Evolutionary conservation across 1,140 invertebrate species (phyloP).

Genomic region (Papilio aristodemus): DNA sequence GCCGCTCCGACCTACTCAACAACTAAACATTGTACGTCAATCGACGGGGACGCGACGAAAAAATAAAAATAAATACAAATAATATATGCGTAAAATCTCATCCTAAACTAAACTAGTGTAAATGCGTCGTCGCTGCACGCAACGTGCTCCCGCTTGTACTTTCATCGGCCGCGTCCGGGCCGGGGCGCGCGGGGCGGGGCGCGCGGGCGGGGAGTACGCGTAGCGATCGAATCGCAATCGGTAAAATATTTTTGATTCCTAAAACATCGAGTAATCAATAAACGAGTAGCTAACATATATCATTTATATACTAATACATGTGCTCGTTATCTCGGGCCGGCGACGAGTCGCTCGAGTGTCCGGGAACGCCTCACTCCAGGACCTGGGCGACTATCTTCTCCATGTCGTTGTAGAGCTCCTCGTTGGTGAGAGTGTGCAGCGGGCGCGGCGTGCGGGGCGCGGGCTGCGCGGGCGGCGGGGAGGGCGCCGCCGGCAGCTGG

Average conservation of each 20-base stretch:
- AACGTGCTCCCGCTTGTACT: conserved; percentile 37
- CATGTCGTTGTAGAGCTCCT: conserved; percentile 86
- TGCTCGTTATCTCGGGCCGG: not conserved
- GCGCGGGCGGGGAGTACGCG: not conserved
- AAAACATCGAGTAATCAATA: conserved; percentile 11
- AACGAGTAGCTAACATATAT: conserved; percentile 9
- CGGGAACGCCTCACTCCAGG: conserved; percentile 78
- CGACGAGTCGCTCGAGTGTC: not conserved
- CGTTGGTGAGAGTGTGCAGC: conserved; percentile 55
- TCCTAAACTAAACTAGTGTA: conserved; percentile 34
- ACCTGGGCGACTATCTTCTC: conserved; percentile 88
- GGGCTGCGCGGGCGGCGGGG: conserved; percentile 47
- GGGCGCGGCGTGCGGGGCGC: conserved; percentile 45
- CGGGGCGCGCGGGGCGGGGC: not conserved
- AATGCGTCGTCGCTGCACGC: conserved; percentile 34
- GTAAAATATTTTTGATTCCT: conserved; percentile 7
- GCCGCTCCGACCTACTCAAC: not conserved
- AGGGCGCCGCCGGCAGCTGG: conserved; percentile 75
- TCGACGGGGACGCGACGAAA: not conserved
- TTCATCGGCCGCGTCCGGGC: conserved; percentile 29
- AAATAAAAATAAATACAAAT: conserved; percentile 27
- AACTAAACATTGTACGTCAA: not conserved
- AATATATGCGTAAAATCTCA: conserved; percentile 26
- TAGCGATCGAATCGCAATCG: conserved; percentile 5
- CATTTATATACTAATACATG: conserved; percentile 6